A percentile compares a stretch with the other conserved stretches of the same genome.
Evolutionary conservation across 2,888 invertebrate genomes (phyloP).

Genomic region (Oscheius sp.): DNA sequence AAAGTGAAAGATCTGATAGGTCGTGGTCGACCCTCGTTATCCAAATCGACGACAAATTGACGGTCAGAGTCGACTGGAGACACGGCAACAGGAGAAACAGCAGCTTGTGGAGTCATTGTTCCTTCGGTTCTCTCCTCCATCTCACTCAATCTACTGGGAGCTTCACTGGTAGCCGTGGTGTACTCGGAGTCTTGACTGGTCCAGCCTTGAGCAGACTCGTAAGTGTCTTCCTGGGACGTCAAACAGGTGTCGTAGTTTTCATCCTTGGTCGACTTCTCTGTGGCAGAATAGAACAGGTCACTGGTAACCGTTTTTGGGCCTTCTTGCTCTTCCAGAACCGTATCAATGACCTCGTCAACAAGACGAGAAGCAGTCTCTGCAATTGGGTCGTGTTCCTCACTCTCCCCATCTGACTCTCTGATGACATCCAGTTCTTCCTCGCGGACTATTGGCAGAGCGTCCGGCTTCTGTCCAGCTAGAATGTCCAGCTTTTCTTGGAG

Average conservation of each 20-base stretch:
- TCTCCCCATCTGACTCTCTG: conserved; percentile 44
- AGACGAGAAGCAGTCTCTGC: conserved; percentile 43
- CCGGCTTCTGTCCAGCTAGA: conserved; percentile 48
- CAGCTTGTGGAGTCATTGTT: conserved; percentile 52
- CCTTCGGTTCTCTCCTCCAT: conserved; percentile 46
- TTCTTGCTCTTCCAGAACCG: conserved; percentile 41
- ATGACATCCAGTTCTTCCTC: conserved; percentile 53
- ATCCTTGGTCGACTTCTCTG: conserved; percentile 47
- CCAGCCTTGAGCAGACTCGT: conserved; percentile 59
- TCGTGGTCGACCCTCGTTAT: conserved; percentile 47
- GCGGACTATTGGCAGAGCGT: conserved; percentile 28
- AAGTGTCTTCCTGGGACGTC: conserved; percentile 62
- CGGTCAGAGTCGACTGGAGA: conserved; percentile 65
- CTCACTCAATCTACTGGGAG: conserved; percentile 49
- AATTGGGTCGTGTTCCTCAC: conserved; percentile 43
- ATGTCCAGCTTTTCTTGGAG: conserved; percentile 59
- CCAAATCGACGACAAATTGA: conserved; percentile 52
- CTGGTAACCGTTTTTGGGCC: conserved; percentile 41
- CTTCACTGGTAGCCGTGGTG: conserved; percentile 53
- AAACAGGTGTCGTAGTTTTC: conserved; percentile 63
- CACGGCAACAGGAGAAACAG: conserved; percentile 37
- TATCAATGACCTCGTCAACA: conserved; percentile 51
- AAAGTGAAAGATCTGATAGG: conserved; percentile 44
- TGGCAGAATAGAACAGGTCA: conserved; percentile 50
- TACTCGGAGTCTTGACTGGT: conserved; percentile 63